Evolutionary conservation across 2,888 invertebrate species (phyloP).

Genomic region (Pristionchus entomophagus): DNA sequence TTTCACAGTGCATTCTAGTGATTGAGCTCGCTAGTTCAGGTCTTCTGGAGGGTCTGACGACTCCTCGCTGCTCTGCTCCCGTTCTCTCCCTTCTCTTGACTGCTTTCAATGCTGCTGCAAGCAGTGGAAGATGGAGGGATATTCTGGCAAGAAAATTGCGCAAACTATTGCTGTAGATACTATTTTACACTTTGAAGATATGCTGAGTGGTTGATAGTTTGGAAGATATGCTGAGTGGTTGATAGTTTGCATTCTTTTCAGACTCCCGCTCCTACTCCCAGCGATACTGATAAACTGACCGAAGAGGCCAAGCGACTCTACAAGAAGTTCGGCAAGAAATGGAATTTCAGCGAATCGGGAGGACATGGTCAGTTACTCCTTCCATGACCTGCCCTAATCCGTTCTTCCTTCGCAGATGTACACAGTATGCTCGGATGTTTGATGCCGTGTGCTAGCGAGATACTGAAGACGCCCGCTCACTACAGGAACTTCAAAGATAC

Average conservation of each 20-base stretch:
- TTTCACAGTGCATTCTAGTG: not conserved
- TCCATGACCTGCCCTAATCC: not conserved
- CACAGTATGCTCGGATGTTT: not conserved
- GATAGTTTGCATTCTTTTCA: not conserved
- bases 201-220: too few species aligned
- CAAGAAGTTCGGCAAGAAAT: not conserved
- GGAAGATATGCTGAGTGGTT: not conserved
- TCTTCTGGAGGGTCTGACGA: conserved; percentile 14
- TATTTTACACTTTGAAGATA: too few species aligned
- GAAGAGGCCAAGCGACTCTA: not conserved
- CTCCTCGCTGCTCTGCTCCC: not conserved
- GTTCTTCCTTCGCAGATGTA: not conserved
- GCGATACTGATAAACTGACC: not conserved
- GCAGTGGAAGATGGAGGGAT: not conserved
- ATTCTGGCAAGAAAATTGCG: not conserved
- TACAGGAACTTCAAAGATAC: not conserved
- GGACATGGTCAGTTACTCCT: not conserved
- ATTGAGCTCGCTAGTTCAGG: not conserved
- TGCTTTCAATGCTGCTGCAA: not conserved
- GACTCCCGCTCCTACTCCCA: not conserved
- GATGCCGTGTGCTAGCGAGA: not conserved
- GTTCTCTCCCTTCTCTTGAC: conserved; percentile 18
- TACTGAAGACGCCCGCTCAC: not conserved
- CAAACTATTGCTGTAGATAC: too few species aligned
- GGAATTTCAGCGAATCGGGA: not conserved